Conservation (phyloP, 2,113 vertebrate genomes). For the Noctilio leporinus region DNA sequence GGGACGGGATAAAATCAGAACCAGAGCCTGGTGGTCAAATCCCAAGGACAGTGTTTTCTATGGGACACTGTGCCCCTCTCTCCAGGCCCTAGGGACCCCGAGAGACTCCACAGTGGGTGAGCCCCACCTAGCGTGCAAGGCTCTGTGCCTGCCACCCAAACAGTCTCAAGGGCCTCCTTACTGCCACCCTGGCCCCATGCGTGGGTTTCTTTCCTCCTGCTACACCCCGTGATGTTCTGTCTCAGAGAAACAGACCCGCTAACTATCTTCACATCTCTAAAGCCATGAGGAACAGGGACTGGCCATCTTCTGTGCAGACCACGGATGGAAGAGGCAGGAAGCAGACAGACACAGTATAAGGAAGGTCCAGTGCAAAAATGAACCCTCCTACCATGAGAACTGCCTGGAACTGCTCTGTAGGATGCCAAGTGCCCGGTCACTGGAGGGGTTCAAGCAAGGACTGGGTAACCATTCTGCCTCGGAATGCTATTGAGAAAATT, state of each 20-base stretch:
- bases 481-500: not conserved
- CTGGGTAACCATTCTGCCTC: not conserved
- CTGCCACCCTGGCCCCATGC: not conserved
- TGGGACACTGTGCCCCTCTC: not conserved
- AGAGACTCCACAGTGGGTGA: not conserved
- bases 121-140: not conserved
- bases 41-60: not conserved
- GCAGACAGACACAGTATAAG: not conserved
- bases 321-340: not conserved
- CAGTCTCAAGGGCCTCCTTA: not conserved
- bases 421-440: not conserved
- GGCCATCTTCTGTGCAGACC: not conserved
- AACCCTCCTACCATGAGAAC: not conserved
- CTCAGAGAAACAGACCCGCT: not conserved
- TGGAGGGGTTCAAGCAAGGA: not conserved
- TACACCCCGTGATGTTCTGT: not conserved
- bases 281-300: not conserved
- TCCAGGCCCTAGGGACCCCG: not conserved
- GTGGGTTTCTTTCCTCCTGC: not conserved
- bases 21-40: not conserved
- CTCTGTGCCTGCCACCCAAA: not conserved
- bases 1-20: not conserved
- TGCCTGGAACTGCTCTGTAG: not conserved
- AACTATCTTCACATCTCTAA: not conserved
- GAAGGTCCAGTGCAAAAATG: not conserved